A percentile compares a stretch with the other conserved stretches of the same genome.
Conservation (phyloP, 2,888 invertebrate species). For the Lutraria lutraria region DNA sequence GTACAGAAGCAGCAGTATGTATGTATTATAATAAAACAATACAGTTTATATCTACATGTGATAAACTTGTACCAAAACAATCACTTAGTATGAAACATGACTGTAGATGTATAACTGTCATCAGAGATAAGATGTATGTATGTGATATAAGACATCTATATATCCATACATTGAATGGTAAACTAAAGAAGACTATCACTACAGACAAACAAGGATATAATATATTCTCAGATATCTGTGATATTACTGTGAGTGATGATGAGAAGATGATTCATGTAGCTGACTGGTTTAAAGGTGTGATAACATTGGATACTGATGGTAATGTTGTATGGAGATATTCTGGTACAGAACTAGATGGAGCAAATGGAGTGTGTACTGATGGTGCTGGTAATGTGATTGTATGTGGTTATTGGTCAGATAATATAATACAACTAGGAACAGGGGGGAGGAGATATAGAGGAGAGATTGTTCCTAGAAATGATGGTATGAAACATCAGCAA, state of each 20-base stretch:
- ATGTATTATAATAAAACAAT: too few species aligned
- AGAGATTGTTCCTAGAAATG: background rate
- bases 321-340: background rate
- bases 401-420: background rate
- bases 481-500: background rate
- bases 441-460: background rate
- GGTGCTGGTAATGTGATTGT: too few species aligned
- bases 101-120: background rate
- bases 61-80: too few species aligned
- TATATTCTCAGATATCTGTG: background rate
- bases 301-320: conserved; percentile 1
- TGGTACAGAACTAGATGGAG: too few species aligned
- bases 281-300: background rate
- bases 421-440: background rate
- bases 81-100: too few species aligned
- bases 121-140: background rate
- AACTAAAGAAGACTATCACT: background rate
- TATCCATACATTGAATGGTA: conserved; percentile 11
- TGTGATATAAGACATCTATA: background rate
- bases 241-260: too few species aligned
- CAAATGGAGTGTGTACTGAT: too few species aligned
- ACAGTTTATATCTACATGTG: too few species aligned
- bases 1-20: too few species aligned
- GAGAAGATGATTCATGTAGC: background rate
- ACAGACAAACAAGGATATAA: background rate